These are phyloP conservation scores for Pogonus chalceus DNA, from an alignment of 1,140 invertebrate species.

Conservation along the genomic window DNA sequence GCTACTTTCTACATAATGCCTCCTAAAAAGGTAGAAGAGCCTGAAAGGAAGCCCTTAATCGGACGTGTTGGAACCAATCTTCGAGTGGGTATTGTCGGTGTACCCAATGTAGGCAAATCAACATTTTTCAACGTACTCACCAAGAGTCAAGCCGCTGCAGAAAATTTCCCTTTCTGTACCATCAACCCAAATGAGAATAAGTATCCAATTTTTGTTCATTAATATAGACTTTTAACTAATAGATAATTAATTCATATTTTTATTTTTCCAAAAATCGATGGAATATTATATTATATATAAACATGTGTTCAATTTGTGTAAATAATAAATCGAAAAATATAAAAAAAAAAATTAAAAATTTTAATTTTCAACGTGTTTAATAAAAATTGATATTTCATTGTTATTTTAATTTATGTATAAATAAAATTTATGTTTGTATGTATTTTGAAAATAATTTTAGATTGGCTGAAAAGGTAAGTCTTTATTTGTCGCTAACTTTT, in stretches of 20 bases:
- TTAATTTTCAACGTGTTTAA: no score
- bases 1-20: slow-evolving; percentile 54
- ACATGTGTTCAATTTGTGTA: neutral
- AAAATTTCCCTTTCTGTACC: slow-evolving; percentile 99
- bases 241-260: neutral
- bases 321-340: no score
- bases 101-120: slow-evolving; percentile 97
- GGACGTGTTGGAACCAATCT: slow-evolving; percentile 96
- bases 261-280: no score
- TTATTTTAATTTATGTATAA: no score
- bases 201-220: slow-evolving; percentile 50
- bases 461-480: no score
- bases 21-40: slow-evolving; percentile 88
- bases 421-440: no score
- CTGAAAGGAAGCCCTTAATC: slow-evolving; percentile 83
- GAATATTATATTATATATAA: neutral
- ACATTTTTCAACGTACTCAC: slow-evolving; percentile 99
- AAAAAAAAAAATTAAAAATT: no score
- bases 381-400: no score
- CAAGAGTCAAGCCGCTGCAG: slow-evolving; percentile 89
- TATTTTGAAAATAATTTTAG: no score
- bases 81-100: slow-evolving; percentile 91
- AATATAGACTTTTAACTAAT: slow-evolving; percentile 10
- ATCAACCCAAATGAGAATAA: slow-evolving; percentile 99
- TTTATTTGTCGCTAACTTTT: no score